Evolutionary conservation across 2,113 vertebrate genomes (phyloP).

Genomic region (Cranoglanis bouderius): DNA sequence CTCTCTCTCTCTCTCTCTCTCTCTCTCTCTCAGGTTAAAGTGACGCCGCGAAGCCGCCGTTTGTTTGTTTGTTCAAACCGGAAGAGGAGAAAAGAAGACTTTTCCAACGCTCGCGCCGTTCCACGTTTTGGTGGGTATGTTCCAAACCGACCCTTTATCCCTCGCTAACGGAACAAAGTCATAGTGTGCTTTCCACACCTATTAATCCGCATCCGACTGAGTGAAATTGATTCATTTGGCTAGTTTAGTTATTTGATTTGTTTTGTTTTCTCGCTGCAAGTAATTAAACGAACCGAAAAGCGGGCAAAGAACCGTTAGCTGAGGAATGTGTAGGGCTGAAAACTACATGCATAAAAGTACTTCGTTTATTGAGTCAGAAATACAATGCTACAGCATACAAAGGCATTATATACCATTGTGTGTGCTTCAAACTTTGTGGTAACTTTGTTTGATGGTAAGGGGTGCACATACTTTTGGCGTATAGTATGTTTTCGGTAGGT

Average conservation of each 20-base stretch:
- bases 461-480: not conserved
- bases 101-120: slow-evolving; percentile 36
- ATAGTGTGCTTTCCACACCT: not conserved
- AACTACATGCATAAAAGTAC: no score
- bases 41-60: not conserved
- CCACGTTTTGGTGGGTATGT: not conserved
- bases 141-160: not conserved
- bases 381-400: no score
- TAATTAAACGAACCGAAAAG: not conserved
- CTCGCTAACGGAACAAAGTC: not conserved
- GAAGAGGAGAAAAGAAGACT: not conserved
- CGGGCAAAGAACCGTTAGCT: no score
- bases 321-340: not conserved
- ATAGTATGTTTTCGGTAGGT: not conserved
- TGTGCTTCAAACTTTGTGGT: not conserved
- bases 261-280: not conserved
- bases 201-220: not conserved
- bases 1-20: no score
- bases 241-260: not conserved
- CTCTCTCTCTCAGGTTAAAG: not conserved
- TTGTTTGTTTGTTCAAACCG: slow-evolving; percentile 7
- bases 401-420: not conserved
- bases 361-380: no score
- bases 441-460: not conserved
- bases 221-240: not conserved